A percentile compares a stretch with the other conserved stretches of the same genome.
Conservation (phyloP, 35 echinoderm and acorn worm species). For the Lytechinus variegatus region DNA sequence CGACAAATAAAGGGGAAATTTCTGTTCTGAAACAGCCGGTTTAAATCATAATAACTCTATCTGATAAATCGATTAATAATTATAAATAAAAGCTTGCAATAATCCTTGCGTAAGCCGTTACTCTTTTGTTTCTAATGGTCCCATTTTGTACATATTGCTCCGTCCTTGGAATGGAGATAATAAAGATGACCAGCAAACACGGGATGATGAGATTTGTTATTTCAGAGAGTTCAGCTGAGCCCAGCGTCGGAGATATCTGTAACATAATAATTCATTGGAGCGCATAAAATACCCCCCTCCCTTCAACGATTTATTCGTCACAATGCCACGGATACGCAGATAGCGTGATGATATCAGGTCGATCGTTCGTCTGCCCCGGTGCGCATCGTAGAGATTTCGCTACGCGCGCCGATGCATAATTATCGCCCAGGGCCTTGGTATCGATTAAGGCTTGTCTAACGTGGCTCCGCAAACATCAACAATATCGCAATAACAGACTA, state of each 20-base stretch:
- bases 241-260: slow-evolving; percentile 41
- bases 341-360: neutral
- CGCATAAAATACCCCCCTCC: slow-evolving; percentile 43
- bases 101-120: slow-evolving; percentile 15
- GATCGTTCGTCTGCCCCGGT: slow-evolving; percentile 15
- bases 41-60: slow-evolving; percentile 42
- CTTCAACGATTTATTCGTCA: slow-evolving; percentile 42
- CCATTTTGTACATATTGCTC: slow-evolving; percentile 14
- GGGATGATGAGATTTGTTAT: slow-evolving; percentile 39
- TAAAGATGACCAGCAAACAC: slow-evolving; percentile 21
- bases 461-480: slow-evolving; percentile 54
- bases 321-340: neutral
- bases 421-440: slow-evolving; percentile 33
- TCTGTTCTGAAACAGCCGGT: slow-evolving; percentile 32
- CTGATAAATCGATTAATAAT: slow-evolving; percentile 34
- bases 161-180: slow-evolving; percentile 33
- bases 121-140: slow-evolving; percentile 14
- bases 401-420: slow-evolving; percentile 48
- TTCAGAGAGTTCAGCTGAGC: slow-evolving; percentile 51
- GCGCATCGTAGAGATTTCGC: slow-evolving; percentile 36
- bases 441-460: slow-evolving; percentile 51
- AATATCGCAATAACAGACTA: slow-evolving; percentile 51
- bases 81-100: neutral
- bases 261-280: slow-evolving; percentile 40
- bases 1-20: neutral